Evolutionary conservation across 2,888 invertebrate genomes (phyloP).

Genomic region (Dicranocentrus wangi): DNA sequence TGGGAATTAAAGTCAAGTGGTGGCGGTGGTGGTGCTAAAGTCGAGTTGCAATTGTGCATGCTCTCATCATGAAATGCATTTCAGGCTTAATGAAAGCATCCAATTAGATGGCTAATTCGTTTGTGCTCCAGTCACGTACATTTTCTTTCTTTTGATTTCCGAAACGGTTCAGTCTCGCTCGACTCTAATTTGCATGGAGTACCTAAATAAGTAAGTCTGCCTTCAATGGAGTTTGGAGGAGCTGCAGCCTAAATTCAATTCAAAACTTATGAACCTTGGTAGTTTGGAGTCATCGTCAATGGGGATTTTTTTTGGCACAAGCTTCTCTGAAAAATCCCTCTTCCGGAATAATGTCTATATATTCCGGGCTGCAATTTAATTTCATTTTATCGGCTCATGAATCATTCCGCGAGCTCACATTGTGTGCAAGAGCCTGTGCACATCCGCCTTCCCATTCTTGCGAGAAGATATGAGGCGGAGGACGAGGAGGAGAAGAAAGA

Average conservation of each 20-base stretch:
- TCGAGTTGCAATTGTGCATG: too few species aligned
- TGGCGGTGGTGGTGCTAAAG: too few species aligned
- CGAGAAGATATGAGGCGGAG: too few species aligned
- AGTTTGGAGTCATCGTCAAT: neutral
- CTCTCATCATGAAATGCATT: too few species aligned
- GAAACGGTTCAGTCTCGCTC: too few species aligned
- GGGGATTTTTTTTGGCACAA: slow-evolving; percentile 1
- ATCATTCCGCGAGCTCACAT: slow-evolving; percentile 22
- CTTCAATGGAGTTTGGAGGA: neutral
- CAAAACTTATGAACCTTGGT: neutral
- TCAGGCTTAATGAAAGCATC: too few species aligned
- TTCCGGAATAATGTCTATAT: neutral
- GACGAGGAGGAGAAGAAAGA: too few species aligned
- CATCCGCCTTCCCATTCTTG: neutral
- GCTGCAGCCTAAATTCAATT: neutral
- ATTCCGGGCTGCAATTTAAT: slow-evolving; percentile 26
- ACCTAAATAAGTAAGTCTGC: neutral
- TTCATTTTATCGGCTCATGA: slow-evolving; percentile 56
- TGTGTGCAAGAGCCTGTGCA: neutral
- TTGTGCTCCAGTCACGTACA: too few species aligned
- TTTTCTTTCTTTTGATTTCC: too few species aligned
- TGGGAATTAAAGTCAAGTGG: too few species aligned
- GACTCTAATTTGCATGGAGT: neutral
- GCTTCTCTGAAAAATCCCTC: slow-evolving; percentile 1
- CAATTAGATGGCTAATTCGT: too few species aligned